Base-by-base conservation (phyloP, 2,888 invertebrate genomes). In the Eretmocerus hayati region DNA sequence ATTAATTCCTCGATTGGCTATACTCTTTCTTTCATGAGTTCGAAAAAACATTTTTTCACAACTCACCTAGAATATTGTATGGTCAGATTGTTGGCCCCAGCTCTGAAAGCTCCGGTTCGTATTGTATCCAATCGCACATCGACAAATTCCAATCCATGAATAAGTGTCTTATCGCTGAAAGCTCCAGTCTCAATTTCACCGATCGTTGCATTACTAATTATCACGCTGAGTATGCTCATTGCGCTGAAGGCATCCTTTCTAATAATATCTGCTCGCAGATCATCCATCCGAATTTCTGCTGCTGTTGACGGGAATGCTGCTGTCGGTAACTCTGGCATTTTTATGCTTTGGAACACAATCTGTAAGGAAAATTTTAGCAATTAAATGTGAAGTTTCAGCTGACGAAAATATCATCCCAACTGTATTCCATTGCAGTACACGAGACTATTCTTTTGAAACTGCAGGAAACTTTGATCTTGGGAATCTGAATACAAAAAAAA, bases 171-270 rank as follows among this genome's bases (percentile, higher is more conserved):
- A 37, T 77, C 77, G 20, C 78, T 77, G 62, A 85, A 82, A 0
- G 85, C 81, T 39, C 79, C 79, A n/a, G 74, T 71, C 63, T 81
- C 77, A 37, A 86, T 77, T 23, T 73, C 69, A 43, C 75, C 69
- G 49, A 86, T 75, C 9, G 79, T 76, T 37, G 81, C 79, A 65
- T 84, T 81, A 52, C 77, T 74, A 16, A 84, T 77, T 57, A 73
- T 72, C 8, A 87, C 77, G 41, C 77, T 74, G 55, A 79, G 77
- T 60, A 85, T 81, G 35, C 78, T 78, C 59, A 80, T 78, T 2
- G 84, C 81, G 43, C 78, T 77, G 62, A 87, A 86, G 1, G 86
- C 85, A 41, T 80, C 78, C 31, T 75, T 71, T 18, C 76, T 73
- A 37, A 87, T 77, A 9, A 74, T 72, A 31, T 75, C 73, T 13